Evolutionary conservation across 2,888 invertebrate species (phyloP), one percentile per base, ranked within the genome.

Genomic region (Pachliopta kotzebuea): DNA sequence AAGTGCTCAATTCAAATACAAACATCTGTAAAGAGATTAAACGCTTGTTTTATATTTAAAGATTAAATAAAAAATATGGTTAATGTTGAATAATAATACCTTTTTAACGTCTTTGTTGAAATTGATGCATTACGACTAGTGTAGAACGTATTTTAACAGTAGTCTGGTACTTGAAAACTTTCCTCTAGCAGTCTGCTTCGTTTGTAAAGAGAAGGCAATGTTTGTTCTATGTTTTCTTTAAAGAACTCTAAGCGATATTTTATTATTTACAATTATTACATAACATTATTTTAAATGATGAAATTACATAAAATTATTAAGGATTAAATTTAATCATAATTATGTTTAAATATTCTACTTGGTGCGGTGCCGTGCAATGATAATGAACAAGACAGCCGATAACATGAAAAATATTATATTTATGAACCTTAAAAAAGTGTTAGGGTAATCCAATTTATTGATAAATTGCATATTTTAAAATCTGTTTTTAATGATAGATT

Each of bases 171-270:
- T 65, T 70, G 71, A 67, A 75, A 86, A 89, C 86, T 88, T 88
- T 87, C 84, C 74, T 78, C 68, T 74, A 70, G 73, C 74, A 70
- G 65, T 67, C 64, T 66, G 68, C 75, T 72, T 83, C 80, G 85
- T 86, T 88, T 86, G 84, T 86, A 84, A 87, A 85, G 81, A 84
- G 86, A 88, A 87, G 86, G 80, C 84, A 76, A 67, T 71, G 77
- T 83, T 83, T 80, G 80, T 83, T 79, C 77, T 74, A 81, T 81
- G 77, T 85, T 86, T 85, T 81, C 76, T 81, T 84, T 85, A 82
- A 78, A 83, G 77, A 81, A 81, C 79, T 75, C 79, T 80, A 84
- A 85, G 76, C 79, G 77, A 74, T 75, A 74, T 79, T 84, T 84
- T 82, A 81, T 84, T 81, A 82, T 80, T 21, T 56, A 52, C 45